These are phyloP conservation scores for Emys orbicularis DNA, from an alignment of 2,797 vertebrate species.

Conservation along the genomic window DNA sequence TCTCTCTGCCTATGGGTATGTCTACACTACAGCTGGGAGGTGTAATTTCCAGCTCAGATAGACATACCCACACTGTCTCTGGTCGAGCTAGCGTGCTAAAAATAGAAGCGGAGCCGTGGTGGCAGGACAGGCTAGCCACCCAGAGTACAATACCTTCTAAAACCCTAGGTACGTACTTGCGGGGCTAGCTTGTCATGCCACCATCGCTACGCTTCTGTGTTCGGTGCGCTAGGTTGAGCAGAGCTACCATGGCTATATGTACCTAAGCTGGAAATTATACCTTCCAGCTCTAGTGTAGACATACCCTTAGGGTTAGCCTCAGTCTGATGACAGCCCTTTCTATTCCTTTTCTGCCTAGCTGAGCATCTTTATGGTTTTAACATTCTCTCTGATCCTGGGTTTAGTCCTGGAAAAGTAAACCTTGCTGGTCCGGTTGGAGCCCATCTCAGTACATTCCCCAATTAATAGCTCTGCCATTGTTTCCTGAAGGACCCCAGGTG, in stretches of 20 bases:
- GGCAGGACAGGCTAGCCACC: background rate
- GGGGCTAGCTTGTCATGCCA: no score
- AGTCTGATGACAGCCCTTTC: background rate
- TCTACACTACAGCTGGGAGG: background rate
- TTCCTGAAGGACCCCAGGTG: background rate
- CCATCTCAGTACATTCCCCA: background rate
- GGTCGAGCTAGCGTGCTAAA: background rate
- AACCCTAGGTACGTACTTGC: no score
- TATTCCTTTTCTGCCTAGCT: background rate
- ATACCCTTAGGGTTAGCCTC: background rate
- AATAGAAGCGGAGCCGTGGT: background rate
- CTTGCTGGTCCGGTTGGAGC: slow-evolving; percentile 53
- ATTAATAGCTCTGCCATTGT: slow-evolving; percentile 26
- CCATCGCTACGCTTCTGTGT: no score
- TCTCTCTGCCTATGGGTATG: background rate
- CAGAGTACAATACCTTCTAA: background rate
- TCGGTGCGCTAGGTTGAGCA: background rate
- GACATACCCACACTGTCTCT: background rate
- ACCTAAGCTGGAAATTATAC: background rate
- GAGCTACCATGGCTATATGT: background rate
- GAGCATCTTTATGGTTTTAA: background rate
- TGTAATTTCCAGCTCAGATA: background rate
- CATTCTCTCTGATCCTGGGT: background rate
- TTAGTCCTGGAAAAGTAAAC: slow-evolving; percentile 37
- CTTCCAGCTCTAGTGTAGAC: background rate